Percentiles rank a stretch among this genome's conserved stretches.
Evolutionary conservation across 2,113 vertebrate genomes (phyloP).

Genomic region (Erpornis zantholeuca): DNA sequence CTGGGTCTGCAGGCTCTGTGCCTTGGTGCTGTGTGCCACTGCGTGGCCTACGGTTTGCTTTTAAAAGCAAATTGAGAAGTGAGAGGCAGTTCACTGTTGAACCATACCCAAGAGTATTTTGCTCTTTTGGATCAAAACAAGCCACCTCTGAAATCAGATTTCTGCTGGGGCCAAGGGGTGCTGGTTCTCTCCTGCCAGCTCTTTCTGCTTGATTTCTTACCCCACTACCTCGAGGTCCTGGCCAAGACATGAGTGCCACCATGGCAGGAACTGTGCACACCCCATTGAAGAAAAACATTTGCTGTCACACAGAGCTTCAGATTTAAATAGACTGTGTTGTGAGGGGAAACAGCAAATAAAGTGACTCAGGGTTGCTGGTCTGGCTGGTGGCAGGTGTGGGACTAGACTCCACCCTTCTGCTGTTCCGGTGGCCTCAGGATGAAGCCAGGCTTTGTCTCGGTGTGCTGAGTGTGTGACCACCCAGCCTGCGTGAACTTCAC

Average conservation of each 20-base stretch:
- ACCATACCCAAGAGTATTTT: not conserved
- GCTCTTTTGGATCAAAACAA: not conserved
- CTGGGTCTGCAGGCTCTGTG: not conserved
- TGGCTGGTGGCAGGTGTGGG: not conserved
- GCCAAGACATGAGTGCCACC: rapidly evolving
- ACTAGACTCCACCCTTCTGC: not conserved
- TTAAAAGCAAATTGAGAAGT: conserved; percentile 8
- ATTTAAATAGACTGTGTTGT: not conserved
- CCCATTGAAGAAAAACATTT: not conserved
- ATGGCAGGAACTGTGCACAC: not conserved
- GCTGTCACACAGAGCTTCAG: not conserved
- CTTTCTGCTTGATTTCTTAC: not conserved
- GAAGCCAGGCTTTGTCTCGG: not conserved
- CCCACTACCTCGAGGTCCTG: not conserved
- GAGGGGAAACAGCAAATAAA: not conserved
- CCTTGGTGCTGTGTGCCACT: rapidly evolving
- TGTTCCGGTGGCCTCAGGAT: not conserved
- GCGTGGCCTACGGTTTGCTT: rapidly evolving
- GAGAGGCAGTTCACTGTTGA: not conserved
- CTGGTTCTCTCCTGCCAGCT: not conserved
- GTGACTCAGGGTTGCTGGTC: not conserved
- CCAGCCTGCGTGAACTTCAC: not conserved
- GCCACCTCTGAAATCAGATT: not conserved
- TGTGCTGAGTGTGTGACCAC: not conserved
- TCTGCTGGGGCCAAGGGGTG: not conserved